Conservation (phyloP, 1,140 invertebrate species). For the Drosophila dunni region DNA sequence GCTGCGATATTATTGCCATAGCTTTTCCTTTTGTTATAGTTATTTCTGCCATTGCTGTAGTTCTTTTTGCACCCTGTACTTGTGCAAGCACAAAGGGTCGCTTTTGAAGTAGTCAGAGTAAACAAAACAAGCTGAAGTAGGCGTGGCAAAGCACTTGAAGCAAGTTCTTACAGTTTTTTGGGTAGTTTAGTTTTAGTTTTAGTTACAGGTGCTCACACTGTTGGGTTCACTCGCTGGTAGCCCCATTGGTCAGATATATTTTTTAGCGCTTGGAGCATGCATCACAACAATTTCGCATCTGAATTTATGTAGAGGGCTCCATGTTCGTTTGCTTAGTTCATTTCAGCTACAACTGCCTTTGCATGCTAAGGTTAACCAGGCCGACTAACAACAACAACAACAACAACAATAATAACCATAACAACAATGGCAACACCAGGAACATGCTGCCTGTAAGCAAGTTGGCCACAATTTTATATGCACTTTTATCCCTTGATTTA, state of each 20-base stretch:
- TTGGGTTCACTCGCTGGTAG: too few relatives aligned
- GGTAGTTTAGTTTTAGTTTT: too few relatives aligned
- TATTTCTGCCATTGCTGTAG: constrained; percentile 21
- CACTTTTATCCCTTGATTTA: constrained; percentile 78
- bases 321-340: constrained; percentile 34
- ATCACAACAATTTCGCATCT: constrained; percentile 50
- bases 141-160: too few relatives aligned
- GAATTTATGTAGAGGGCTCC: constrained; percentile 52
- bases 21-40: constrained; percentile 24
- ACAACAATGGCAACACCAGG: neutral
- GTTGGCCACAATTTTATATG: constrained; percentile 48
- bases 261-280: constrained; percentile 77
- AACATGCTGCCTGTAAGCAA: constrained; percentile 7
- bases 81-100: too few relatives aligned
- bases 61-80: constrained; percentile 5
- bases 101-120: too few relatives aligned
- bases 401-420: constrained; percentile 3
- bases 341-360: constrained; percentile 55
- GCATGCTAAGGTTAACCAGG: constrained; percentile 52
- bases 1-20: constrained; percentile 47
- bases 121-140: too few relatives aligned
- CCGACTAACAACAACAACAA: constrained; percentile 1
- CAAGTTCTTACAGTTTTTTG: too few relatives aligned
- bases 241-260: constrained; percentile 63
- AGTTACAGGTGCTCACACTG: too few relatives aligned